These are phyloP conservation scores for Drosophila pseudotakahashii DNA, from an alignment of 2,888 invertebrate species.

Conservation along the genomic window DNA sequence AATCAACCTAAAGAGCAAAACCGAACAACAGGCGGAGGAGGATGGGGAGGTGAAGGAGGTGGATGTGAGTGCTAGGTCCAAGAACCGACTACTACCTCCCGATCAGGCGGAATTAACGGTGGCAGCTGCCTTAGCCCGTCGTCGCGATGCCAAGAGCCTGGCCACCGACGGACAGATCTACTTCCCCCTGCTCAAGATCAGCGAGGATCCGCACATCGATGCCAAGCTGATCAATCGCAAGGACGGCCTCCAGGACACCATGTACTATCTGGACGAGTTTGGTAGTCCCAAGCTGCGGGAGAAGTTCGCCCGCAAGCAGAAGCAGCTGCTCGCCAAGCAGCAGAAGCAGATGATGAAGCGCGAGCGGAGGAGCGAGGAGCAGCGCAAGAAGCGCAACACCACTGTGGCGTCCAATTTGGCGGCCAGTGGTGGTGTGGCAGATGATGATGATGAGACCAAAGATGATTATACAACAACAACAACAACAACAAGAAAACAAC, in stretches of 20 bases:
- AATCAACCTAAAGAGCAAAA: constrained; percentile 55
- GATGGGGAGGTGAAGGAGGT: neutral
- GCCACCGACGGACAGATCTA: constrained; percentile 80
- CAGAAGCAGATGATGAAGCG: constrained; percentile 74
- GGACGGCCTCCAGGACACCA: constrained; percentile 83
- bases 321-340: constrained; percentile 78
- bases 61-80: constrained; percentile 14
- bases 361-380: constrained; percentile 70
- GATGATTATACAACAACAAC: constrained; percentile 18
- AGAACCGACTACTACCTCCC: constrained; percentile 25
- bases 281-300: constrained; percentile 84
- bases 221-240: constrained; percentile 83
- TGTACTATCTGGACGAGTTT: constrained; percentile 84
- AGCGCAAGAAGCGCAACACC: constrained; percentile 73
- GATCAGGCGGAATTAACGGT: constrained; percentile 51
- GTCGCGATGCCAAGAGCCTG: constrained; percentile 55
- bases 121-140: constrained; percentile 54
- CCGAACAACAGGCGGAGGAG: neutral
- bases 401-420: constrained; percentile 67
- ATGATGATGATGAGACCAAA: constrained; percentile 28
- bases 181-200: constrained; percentile 80
- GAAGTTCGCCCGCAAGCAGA: constrained; percentile 82
- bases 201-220: constrained; percentile 81
- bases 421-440: constrained; percentile 56
- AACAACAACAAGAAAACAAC: neutral